Base-by-base conservation (phyloP, 2,888 invertebrate genomes). In the Terebella lapidaria region DNA sequence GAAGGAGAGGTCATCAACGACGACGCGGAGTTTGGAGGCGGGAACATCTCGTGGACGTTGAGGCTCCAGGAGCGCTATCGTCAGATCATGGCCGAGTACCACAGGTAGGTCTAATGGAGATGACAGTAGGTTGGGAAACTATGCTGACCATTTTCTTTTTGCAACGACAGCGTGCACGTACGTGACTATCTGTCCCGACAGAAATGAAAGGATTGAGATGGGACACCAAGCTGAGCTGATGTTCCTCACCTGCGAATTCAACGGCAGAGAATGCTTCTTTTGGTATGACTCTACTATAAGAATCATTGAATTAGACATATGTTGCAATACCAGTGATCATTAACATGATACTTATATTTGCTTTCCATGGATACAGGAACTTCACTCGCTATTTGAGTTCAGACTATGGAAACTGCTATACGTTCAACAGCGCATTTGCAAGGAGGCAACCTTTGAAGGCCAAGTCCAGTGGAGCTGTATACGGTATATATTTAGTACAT, bases 341-440 rank as follows among this genome's bases (percentile, higher is more conserved):
- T 35, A 35, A 15, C n/a, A 35, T 27, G 46, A 24, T 56, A 56
- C 54, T 28, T 61, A n/a, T n/a, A n/a, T n/a, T n/a, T n/a, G n/a
- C n/a, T n/a, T n/a, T n/a, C n/a, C n/a, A n/a, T n/a, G n/a, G n/a
- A n/a, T n/a, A n/a, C n/a, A 70, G 68, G 10, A 63, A 67, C 52
- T 70, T 71, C 55, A 66, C 65, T 18, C 25, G 42, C 5, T 28
- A 56, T 0, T 55, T 57, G n/a, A 63, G 61, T 5, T 30, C 61
- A 2, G 58, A 59, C 1, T 70, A 63, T 57, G 71, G 71, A 2
- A 71, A 71, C 58, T 71, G 71, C 54, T 71, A 61, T 61, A 67
- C 66, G 2, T 51, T 70, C 18, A 57, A 69, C 47, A 59, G 66
- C 29, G 18, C 29, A 20, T 57, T 58, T 28, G 64, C 64, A 27